A percentile compares a stretch with the other conserved stretches of the same genome.
Conservation (phyloP, 2,113 vertebrate genomes). For the Motacilla alba region DNA sequence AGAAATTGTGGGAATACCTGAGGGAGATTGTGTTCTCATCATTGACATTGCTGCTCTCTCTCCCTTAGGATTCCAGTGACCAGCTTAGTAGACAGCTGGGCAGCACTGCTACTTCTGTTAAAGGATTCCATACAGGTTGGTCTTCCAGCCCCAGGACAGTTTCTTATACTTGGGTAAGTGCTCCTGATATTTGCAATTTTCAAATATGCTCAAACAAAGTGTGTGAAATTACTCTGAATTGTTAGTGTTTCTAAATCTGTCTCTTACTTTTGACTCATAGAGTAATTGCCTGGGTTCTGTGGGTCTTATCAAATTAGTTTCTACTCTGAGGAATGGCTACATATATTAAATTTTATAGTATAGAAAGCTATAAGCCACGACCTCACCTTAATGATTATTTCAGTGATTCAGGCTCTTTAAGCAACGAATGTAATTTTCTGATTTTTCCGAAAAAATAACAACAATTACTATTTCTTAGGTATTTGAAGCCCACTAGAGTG, state of each 20-base stretch:
- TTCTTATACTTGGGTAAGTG: conserved; percentile 92
- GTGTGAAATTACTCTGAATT: background rate
- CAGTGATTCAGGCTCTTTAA: background rate
- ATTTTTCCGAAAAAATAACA: background rate
- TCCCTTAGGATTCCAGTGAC: conserved; percentile 88
- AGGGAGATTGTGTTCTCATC: background rate
- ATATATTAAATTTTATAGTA: background rate
- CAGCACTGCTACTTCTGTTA: conserved; percentile 87
- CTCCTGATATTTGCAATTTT: background rate
- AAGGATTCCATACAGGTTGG: conserved; percentile 94
- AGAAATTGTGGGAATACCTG: background rate
- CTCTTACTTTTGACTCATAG: background rate
- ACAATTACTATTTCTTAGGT: background rate
- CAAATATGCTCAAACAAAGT: background rate
- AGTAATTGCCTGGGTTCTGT: background rate
- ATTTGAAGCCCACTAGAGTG: background rate
- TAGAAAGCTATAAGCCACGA: background rate
- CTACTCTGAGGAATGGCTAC: background rate
- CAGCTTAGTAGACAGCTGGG: conserved; percentile 95
- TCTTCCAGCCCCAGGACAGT: conserved; percentile 94
- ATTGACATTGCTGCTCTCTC: background rate
- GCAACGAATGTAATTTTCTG: background rate
- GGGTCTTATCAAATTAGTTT: background rate
- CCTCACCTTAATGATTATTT: background rate
- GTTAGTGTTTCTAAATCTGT: background rate